Conservation (phyloP, 2,888 invertebrate genomes). For the Andrena flavipes region DNA sequence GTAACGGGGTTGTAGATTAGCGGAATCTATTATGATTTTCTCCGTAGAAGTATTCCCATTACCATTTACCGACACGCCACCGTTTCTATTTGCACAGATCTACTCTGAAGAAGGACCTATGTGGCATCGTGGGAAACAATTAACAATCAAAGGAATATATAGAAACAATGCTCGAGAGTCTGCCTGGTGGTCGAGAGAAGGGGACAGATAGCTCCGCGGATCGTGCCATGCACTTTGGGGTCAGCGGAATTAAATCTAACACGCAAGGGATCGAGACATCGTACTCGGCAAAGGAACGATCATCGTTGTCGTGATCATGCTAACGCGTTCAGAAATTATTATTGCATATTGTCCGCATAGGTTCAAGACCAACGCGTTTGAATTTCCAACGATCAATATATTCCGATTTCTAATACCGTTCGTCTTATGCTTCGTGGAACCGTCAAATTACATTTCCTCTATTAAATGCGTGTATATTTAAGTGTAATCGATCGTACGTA, state of each 20-base stretch:
- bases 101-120: constrained; percentile 32
- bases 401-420: neutral
- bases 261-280: constrained; percentile 54
- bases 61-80: constrained; percentile 27
- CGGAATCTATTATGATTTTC: constrained; percentile 28
- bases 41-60: constrained; percentile 64
- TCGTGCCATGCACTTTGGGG: constrained; percentile 61
- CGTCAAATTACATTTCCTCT: neutral
- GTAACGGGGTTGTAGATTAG: constrained; percentile 42
- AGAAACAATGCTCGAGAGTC: constrained; percentile 33
- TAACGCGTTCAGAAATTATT: constrained; percentile 60
- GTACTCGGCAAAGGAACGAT: constrained; percentile 26
- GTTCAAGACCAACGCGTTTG: constrained; percentile 3
- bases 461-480: neutral
- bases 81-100: constrained; percentile 24
- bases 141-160: constrained; percentile 11
- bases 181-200: constrained; percentile 38
- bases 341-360: constrained; percentile 54
- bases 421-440: neutral
- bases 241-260: constrained; percentile 64
- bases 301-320: constrained; percentile 44
- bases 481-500: constrained; percentile 15
- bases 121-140: neutral
- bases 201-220: constrained; percentile 39
- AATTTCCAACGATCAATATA: neutral